Evolutionary conservation across 2,797 vertebrate genomes (phyloP).

Genomic region (Rhinogobio ventralis): DNA sequence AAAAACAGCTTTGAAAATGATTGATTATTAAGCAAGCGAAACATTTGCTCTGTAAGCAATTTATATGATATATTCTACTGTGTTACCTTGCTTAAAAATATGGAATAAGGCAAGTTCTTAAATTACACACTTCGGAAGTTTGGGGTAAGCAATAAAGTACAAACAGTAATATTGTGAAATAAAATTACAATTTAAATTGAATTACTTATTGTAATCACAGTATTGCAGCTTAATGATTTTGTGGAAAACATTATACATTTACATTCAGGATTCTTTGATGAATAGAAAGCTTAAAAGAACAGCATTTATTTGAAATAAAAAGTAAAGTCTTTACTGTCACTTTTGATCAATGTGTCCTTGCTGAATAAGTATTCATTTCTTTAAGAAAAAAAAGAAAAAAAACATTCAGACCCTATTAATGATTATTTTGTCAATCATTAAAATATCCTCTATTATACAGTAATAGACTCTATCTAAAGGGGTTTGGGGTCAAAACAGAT

Average conservation of each 20-base stretch:
- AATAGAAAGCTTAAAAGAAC: not conserved
- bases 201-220: too few relatives aligned
- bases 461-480: not conserved
- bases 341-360: not conserved
- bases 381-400: not conserved
- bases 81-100: not conserved
- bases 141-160: not conserved
- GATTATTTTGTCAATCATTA: not conserved
- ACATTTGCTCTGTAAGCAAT: conserved; percentile 9
- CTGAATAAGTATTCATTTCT: not conserved
- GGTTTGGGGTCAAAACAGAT: not conserved
- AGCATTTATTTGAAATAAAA: not conserved
- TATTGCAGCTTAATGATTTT: too few relatives aligned
- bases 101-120: not conserved
- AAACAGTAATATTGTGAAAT: not conserved
- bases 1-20: conserved; percentile 22
- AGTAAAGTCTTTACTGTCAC: too few relatives aligned
- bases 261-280: not conserved
- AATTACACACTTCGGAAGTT: not conserved
- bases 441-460: not conserved
- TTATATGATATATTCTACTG: not conserved
- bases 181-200: not conserved
- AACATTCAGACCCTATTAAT: not conserved
- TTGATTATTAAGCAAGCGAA: not conserved
- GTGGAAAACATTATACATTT: too few relatives aligned